phyloP scores from a whole-genome alignment of 1,140 invertebrate genomes.

The Brachionus calyciflorus region DNA sequence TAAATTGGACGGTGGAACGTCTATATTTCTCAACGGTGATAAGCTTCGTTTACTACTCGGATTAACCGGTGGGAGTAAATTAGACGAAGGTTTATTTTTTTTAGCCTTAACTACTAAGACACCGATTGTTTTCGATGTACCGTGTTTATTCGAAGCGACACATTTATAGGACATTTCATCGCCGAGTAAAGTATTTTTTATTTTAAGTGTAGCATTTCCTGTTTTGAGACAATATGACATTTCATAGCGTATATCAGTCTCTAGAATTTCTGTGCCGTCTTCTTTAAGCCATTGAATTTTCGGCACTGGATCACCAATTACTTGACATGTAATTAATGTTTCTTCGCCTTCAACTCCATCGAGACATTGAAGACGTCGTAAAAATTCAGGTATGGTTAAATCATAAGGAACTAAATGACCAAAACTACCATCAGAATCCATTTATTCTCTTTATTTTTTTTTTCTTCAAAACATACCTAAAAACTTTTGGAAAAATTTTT shows the following conservation, averaged over 20 bases:
- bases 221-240: neutral
- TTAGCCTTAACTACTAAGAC: slow-evolving; percentile 8
- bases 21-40: slow-evolving; percentile 40
- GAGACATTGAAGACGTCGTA: slow-evolving; percentile 5
- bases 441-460: no score
- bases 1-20: slow-evolving; percentile 35
- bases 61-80: neutral
- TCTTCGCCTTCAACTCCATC: neutral
- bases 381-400: slow-evolving; percentile 10
- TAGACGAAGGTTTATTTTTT: neutral
- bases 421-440: neutral
- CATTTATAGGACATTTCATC: slow-evolving; percentile 46
- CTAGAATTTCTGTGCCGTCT: neutral
- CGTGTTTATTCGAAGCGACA: slow-evolving; percentile 22
- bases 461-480: no score
- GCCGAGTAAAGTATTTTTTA: neutral
- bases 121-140: slow-evolving; percentile 17
- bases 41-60: neutral
- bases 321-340: neutral
- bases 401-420: slow-evolving; percentile 6
- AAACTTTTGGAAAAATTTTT: no score
- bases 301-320: slow-evolving; percentile 10
- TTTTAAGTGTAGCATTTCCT: slow-evolving; percentile 3
- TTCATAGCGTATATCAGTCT: neutral
- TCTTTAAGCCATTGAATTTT: slow-evolving; percentile 34